These are phyloP conservation scores for Allygus modestus DNA, from an alignment of 2,888 invertebrate genomes.

Conservation along the genomic window DNA sequence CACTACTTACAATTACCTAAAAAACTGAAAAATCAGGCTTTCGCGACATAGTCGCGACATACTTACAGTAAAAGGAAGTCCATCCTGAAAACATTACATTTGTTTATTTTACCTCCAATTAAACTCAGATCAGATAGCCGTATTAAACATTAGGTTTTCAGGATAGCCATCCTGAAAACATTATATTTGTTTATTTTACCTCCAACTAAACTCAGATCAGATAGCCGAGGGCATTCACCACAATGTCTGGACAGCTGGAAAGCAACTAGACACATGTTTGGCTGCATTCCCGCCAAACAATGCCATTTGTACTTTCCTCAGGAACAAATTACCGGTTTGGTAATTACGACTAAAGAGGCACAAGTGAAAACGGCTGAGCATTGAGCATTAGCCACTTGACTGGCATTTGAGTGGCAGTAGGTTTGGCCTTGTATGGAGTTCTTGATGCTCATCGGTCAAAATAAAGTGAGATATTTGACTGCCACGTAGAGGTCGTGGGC, in stretches of 20 bases:
- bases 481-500: too few relatives aligned
- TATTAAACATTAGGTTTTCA: too few relatives aligned
- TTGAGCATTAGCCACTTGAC: not conserved
- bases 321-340: not conserved
- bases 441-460: too few relatives aligned
- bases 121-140: not conserved
- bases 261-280: constrained; percentile 28
- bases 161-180: too few relatives aligned
- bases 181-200: not conserved
- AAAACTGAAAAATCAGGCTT: too few relatives aligned
- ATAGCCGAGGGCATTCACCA: not conserved
- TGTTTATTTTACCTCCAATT: not conserved
- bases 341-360: not conserved
- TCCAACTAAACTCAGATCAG: not conserved
- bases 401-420: not conserved
- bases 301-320: constrained; percentile 24
- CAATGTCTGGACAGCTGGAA: not conserved
- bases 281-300: constrained; percentile 20
- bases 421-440: not conserved
- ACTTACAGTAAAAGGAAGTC: too few relatives aligned
- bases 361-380: not conserved
- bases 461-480: too few relatives aligned
- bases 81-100: too few relatives aligned
- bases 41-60: too few relatives aligned
- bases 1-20: too few relatives aligned